Evolutionary conservation across 2,113 vertebrate species (phyloP).

Genomic region (Grantiella picta): DNA sequence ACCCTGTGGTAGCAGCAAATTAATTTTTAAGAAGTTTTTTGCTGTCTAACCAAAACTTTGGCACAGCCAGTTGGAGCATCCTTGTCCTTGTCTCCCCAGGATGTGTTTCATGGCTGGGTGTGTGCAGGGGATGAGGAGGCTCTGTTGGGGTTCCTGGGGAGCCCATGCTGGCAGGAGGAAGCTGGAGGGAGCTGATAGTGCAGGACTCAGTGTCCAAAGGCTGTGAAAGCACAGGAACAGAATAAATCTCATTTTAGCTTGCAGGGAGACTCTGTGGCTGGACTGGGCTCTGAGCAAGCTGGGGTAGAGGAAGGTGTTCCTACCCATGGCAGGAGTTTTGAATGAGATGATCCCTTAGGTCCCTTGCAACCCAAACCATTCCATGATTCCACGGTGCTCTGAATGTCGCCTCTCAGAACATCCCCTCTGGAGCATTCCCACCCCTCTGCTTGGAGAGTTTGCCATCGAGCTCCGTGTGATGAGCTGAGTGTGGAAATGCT

Average conservation of each 20-base stretch:
- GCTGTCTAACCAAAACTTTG: conserved; percentile 23
- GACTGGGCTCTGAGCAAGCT: background rate
- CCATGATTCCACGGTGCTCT: background rate
- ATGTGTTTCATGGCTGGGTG: background rate
- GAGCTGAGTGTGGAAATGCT: background rate
- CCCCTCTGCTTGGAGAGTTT: background rate
- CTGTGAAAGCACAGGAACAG: background rate
- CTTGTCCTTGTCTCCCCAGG: background rate
- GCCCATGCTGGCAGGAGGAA: background rate
- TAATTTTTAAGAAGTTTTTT: conserved; percentile 43
- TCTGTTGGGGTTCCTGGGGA: background rate
- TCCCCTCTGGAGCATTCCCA: background rate
- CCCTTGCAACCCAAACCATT: background rate
- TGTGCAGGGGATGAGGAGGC: background rate
- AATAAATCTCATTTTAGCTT: background rate
- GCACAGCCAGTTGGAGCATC: background rate
- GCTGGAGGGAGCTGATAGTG: background rate
- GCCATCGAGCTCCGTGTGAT: rapidly evolving
- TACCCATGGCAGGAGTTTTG: background rate
- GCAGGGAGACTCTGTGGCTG: background rate
- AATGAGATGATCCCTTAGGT: background rate
- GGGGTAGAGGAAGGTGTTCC: background rate
- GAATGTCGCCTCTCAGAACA: background rate
- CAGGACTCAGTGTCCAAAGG: background rate
- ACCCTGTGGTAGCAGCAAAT: conserved; percentile 47